Evolutionary conservation across 2,113 vertebrate genomes (phyloP), one percentile per base, ranked within the genome.

Genomic region (Xiphias gladius): DNA sequence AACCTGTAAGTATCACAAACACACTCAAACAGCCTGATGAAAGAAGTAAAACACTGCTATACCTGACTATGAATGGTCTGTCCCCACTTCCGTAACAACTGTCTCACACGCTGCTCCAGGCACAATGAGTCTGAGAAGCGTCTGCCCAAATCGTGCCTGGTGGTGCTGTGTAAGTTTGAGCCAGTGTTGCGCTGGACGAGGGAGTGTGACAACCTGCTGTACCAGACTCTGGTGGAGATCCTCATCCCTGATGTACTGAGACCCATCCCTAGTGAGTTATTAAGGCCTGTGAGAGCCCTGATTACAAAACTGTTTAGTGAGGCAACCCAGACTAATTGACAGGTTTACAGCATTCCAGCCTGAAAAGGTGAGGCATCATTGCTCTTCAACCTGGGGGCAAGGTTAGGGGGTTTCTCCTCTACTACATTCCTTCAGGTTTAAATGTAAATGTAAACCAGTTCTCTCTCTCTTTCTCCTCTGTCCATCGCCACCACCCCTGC

Each of bases 221-320:
- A 98, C 94, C 97, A 98, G 95, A 96, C 94, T 35, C 94, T 98
- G 88, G 97, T 98, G 91, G 97, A 98, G 77, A 96, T 97, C 84
- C 97, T 98, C 72, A 96, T 98, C 91, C 95, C 97, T 0, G 96
- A 97, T 35, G 97, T 98, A 20, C 95, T 98, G 67, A 96, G 97
- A 90, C 97, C 97, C 86, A 98, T 98, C 89, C 97, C 97, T 68
- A 98, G 97, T 98, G 90, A 97, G 97, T 95, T 7, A 17, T 9
- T 17, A 7, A 59, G 2, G 5, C 16, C 7, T 7, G 10, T 10
- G 28, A 30, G 58, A 12, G 43, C 4, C 46, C 13, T 48, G 16
- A 35, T 7, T 26, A 16, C 20, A 19, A 1, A 73, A 48, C 16
- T 73, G 50, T 67, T 17, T 1, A 35, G 48, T 66, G 22, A 65